phyloP scores from a whole-genome alignment of 2,797 vertebrate genomes.

The Xyrichtys novacula region DNA sequence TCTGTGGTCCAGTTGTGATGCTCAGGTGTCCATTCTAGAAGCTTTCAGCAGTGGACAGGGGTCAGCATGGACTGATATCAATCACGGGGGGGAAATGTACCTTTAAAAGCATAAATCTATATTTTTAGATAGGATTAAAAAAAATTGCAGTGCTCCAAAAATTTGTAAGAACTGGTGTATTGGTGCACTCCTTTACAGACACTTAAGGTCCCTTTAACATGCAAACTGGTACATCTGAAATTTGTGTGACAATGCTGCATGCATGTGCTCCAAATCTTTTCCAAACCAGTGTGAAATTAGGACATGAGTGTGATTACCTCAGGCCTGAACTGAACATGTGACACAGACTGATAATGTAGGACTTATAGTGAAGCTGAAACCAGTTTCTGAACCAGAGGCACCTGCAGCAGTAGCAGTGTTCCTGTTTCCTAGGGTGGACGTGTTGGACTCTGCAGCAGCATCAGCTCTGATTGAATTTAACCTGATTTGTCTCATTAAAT shows the following conservation, averaged over 20 bases:
- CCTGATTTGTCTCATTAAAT: background rate
- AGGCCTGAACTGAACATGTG: slow-evolving; percentile 14
- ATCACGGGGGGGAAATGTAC: no score
- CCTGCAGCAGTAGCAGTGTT: background rate
- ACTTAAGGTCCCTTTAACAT: no score
- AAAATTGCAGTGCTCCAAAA: no score
- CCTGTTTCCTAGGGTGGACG: background rate
- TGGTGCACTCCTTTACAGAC: background rate
- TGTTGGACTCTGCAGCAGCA: background rate
- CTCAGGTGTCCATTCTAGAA: no score
- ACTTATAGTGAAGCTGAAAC: slow-evolving; percentile 9
- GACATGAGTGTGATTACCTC: slow-evolving; percentile 26
- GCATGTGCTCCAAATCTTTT: background rate
- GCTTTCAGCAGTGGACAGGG: no score
- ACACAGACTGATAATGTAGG: slow-evolving; percentile 25
- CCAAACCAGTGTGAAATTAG: slow-evolving; percentile 17
- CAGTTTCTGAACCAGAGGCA: background rate
- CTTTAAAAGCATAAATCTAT: no score
- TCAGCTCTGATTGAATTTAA: background rate
- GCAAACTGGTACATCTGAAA: background rate
- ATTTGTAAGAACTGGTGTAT: no score
- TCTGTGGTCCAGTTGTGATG: no score
- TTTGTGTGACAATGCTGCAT: background rate
- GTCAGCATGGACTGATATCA: no score
- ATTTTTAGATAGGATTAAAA: no score